A percentile compares a stretch with the other conserved stretches of the same genome.
Evolutionary conservation across 2,113 vertebrate species (phyloP).

Genomic region (Rhea americana): DNA sequence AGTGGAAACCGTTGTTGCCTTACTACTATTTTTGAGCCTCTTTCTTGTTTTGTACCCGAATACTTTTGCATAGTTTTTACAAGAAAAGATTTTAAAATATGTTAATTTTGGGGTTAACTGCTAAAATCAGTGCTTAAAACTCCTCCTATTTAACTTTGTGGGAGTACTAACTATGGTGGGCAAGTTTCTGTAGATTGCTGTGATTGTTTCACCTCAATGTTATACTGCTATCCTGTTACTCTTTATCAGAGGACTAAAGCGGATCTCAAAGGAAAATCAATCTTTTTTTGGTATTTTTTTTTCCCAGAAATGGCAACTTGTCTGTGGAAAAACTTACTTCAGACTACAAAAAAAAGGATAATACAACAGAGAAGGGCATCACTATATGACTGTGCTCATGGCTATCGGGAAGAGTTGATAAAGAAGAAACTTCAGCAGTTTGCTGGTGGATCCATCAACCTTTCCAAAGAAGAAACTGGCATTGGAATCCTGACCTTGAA

Average conservation of each 20-base stretch:
- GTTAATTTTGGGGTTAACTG: not conserved
- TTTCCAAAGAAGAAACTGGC: conserved; percentile 84
- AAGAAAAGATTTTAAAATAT: not conserved
- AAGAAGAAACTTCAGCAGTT: conserved; percentile 82
- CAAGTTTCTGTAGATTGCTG: not conserved
- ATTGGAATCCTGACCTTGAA: conserved; percentile 90
- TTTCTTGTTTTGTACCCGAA: not conserved
- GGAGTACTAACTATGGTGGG: not conserved
- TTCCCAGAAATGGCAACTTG: conserved; percentile 82
- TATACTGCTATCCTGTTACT: not conserved
- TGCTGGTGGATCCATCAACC: conserved; percentile 87
- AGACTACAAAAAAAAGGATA: conserved; percentile 45
- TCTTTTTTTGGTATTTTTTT: accelerated
- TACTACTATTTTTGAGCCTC: not conserved
- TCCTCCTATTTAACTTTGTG: not conserved
- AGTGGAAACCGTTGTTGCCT: not conserved
- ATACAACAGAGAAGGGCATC: conserved; percentile 66
- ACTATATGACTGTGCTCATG: conserved; percentile 75
- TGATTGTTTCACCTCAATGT: not conserved
- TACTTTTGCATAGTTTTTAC: not conserved
- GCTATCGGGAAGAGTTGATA: conserved; percentile 80
- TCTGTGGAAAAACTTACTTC: conserved; percentile 71
- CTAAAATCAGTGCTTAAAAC: not conserved
- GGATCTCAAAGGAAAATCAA: not conserved
- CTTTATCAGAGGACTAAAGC: not conserved